These are phyloP conservation scores for Diploscapter pachys DNA, from an alignment of 1,140 invertebrate species.

Conservation along the genomic window DNA sequence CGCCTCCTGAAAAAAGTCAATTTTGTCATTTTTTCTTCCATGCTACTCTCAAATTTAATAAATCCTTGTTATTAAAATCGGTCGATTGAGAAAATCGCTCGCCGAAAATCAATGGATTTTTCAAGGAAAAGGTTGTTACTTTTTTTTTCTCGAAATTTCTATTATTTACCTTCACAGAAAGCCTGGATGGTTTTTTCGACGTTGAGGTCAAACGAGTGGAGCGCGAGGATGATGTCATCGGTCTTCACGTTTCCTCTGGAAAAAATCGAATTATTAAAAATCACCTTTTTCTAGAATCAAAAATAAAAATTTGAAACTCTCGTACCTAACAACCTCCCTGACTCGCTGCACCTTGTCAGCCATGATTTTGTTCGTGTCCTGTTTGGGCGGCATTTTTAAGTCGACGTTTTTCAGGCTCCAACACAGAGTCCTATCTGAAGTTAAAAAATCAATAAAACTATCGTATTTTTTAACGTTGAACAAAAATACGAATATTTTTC, in stretches of 20 bases:
- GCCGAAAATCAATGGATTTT: no score
- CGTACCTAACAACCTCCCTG: conserved; percentile 45
- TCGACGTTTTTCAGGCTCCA: no score
- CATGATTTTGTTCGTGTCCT: conserved; percentile 50
- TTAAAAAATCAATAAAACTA: no score
- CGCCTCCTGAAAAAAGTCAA: conserved; percentile 17
- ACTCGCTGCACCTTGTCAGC: conserved; percentile 51
- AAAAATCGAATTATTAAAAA: no score
- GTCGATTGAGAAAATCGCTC: no score
- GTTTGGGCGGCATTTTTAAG: conserved; percentile 26
- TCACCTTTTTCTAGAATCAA: neutral
- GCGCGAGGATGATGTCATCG: conserved; percentile 56
- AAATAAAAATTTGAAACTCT: neutral
- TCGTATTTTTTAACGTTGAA: no score
- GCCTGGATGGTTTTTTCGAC: conserved; percentile 53
- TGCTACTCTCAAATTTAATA: no score
- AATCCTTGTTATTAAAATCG: no score
- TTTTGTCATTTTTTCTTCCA: no score
- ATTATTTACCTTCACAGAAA: conserved; percentile 39
- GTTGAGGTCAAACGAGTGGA: conserved; percentile 57
- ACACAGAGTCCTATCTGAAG: no score
- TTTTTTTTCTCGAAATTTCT: neutral
- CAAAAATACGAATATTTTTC: no score
- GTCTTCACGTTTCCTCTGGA: conserved; percentile 29
- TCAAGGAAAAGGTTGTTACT: neutral